A percentile compares a stretch with the other conserved stretches of the same genome.
These are phyloP conservation scores for Odontophorus gujanensis DNA, from an alignment of 2,113 vertebrate genomes.

Conservation along the genomic window DNA sequence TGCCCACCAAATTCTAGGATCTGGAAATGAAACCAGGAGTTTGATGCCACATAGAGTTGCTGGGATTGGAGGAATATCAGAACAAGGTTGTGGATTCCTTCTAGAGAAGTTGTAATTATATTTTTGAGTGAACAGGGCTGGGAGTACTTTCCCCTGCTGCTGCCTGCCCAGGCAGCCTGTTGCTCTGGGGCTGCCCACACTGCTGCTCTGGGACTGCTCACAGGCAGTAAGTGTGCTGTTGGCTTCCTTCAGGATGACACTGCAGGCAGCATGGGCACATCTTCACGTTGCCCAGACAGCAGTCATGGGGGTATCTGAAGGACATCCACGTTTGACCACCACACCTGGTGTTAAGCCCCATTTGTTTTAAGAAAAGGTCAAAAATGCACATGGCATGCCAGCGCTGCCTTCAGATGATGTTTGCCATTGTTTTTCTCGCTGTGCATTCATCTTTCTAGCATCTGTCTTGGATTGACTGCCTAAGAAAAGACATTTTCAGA, in stretches of 20 bases:
- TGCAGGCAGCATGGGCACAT: not conserved
- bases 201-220: not conserved
- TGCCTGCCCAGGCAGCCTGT: accelerated
- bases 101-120: not conserved
- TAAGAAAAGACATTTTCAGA: constrained; percentile 22
- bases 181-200: not conserved
- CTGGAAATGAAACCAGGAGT: not conserved
- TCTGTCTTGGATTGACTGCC: constrained; percentile 54
- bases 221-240: not conserved
- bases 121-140: not conserved
- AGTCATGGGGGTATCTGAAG: not conserved
- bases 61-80: not conserved
- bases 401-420: constrained; percentile 30
- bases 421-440: not conserved
- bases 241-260: not conserved
- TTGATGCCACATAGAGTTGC: not conserved
- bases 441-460: constrained; percentile 8
- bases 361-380: not conserved
- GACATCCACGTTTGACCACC: not conserved
- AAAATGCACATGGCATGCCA: not conserved
- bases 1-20: not conserved
- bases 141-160: accelerated
- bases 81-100: not conserved
- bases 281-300: accelerated
- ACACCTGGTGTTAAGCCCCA: not conserved